These are phyloP conservation scores for Montipora efflorescens DNA, from an alignment of 64 coral and sea anemone species.

Conservation along the genomic window DNA sequence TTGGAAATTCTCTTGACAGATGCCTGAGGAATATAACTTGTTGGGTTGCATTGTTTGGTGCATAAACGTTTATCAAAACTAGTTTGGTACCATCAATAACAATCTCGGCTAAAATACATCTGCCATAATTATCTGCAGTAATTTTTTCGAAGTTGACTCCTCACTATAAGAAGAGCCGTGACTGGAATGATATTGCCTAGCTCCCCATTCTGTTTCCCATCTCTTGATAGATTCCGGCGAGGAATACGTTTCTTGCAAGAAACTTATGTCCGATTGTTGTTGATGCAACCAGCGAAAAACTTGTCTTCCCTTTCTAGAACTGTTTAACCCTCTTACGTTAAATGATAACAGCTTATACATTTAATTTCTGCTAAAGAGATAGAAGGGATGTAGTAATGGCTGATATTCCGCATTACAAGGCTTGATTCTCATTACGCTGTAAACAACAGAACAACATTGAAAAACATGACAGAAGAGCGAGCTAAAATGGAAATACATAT, in stretches of 20 bases:
- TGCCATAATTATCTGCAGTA: neutral
- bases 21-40: too few relatives aligned
- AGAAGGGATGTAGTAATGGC: too few relatives aligned
- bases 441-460: too few relatives aligned
- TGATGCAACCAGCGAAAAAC: neutral
- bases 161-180: neutral
- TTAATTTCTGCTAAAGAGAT: too few relatives aligned
- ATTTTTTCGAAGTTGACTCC: neutral
- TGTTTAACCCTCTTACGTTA: neutral
- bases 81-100: neutral
- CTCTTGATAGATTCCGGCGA: neutral
- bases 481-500: too few relatives aligned
- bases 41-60: neutral
- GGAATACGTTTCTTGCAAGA: neutral
- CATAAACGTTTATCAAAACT: neutral
- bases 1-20: too few relatives aligned
- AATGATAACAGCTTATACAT: neutral
- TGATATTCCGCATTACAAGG: too few relatives aligned
- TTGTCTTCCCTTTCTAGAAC: neutral
- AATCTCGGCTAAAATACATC: neutral
- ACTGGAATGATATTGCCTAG: neutral
- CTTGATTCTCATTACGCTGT: too few relatives aligned
- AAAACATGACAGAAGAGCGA: too few relatives aligned
- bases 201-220: constrained; percentile 12
- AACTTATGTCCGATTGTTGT: neutral